A percentile compares a stretch with the other conserved stretches of the same genome.
These are phyloP conservation scores for Sarcophaga peregrina DNA, from an alignment of 1,140 invertebrate species.

Conservation along the genomic window DNA sequence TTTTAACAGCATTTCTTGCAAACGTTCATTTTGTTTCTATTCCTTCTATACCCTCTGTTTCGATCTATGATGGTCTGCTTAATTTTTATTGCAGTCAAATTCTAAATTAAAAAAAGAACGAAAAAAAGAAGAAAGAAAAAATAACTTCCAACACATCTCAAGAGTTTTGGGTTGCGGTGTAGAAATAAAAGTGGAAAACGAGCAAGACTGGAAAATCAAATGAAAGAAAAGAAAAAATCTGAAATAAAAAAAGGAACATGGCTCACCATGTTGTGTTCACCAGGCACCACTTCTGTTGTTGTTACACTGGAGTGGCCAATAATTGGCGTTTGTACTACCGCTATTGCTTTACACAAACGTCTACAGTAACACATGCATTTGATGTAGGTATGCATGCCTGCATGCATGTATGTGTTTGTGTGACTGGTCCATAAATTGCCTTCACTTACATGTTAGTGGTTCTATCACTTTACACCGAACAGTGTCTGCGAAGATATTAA, in stretches of 20 bases:
- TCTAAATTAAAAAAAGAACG: conserved; percentile 35
- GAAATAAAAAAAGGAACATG: neutral
- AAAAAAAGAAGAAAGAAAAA: neutral
- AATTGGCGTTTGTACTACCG: conserved; percentile 40
- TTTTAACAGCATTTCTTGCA: neutral
- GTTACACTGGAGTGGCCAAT: conserved; percentile 37
- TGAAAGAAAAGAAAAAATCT: conserved; percentile 28
- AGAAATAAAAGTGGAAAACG: neutral
- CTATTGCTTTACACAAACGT: conserved; percentile 31
- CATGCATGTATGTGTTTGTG: no score
- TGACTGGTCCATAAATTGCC: neutral
- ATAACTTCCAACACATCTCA: conserved; percentile 28
- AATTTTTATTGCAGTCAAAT: conserved; percentile 39
- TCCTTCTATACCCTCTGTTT: neutral
- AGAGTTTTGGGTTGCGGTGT: conserved; percentile 36
- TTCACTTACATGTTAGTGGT: conserved; percentile 20
- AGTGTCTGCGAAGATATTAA: neutral
- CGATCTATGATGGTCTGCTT: neutral
- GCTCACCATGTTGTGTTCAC: conserved; percentile 39
- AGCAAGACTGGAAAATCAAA: neutral
- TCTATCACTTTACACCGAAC: neutral
- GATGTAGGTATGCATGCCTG: neutral
- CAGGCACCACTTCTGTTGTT: conserved; percentile 35
- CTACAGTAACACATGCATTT: neutral
- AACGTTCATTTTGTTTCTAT: neutral